Conservation (phyloP, 1,140 invertebrate species). For the Hestina assimilis region DNA sequence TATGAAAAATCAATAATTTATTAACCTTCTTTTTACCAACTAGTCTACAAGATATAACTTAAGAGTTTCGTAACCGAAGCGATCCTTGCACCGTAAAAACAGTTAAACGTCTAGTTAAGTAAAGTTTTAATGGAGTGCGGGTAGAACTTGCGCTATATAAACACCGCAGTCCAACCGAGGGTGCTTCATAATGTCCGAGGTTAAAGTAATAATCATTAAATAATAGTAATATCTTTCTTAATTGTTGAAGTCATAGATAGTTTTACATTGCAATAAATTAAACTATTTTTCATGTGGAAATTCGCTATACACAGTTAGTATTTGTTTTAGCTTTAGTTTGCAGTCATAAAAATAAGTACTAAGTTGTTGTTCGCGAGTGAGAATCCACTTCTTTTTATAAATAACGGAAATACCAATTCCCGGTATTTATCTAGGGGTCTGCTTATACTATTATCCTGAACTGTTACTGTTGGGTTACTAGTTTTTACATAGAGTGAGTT, state of each 20-base stretch:
- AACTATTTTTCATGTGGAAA: no score
- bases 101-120: conserved; percentile 15
- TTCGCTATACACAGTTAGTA: no score
- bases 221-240: not conserved
- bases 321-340: no score
- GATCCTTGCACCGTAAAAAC: conserved; percentile 1
- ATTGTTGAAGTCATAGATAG: not conserved
- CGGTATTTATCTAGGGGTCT: no score
- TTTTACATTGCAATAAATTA: no score
- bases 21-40: not conserved
- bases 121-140: conserved; percentile 53
- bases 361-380: no score
- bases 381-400: no score
- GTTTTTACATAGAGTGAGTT: no score
- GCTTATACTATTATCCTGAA: no score
- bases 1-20: not conserved
- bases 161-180: conserved; percentile 8
- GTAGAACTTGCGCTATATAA: conserved; percentile 33
- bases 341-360: no score
- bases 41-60: not conserved
- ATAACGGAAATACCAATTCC: no score
- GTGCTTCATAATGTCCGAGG: not conserved
- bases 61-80: not conserved
- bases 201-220: conserved; percentile 4
- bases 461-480: no score